Base-by-base conservation (phyloP, 1,140 invertebrate genomes). In the Condylostylus longicornis region DNA sequence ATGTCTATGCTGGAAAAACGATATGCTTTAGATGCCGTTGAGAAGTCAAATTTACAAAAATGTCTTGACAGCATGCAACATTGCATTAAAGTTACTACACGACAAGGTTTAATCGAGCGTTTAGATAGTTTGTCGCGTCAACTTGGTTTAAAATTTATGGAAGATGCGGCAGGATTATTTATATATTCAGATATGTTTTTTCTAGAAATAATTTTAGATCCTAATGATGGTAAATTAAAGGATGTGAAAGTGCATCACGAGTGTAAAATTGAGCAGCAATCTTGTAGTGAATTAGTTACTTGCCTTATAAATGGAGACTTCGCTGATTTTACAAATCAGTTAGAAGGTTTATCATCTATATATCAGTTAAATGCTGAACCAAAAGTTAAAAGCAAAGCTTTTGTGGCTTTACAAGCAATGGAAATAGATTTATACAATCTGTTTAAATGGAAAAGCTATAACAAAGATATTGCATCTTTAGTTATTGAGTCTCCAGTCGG, bases 141-240 rank as follows among this genome's bases (percentile, higher is more conserved):
- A 54, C 66, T 91, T 33, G 84, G 84, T 72, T 38, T 58, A 0
- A 58, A 60, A 32, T 61, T 61, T 35, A 51, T 54, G 47, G 57
- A 60, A 31, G 53, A 60, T 34, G 49, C 53, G 19, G 49, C 51
- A 22, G 37, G 42, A 14, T 70, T 85, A 42, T 91, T 91, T 50
- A 91, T 95, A 61, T 90, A 83, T 18, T 91, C 86, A 1, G 89
- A 94, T 57, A 95, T 95, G 88, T 96, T 95, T 62, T 93, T 89
- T 58, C 71, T 96, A 43, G 88, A 95, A 68, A 82, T 96, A 42
- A 54, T 85, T 22, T 64, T 95, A 20, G 84, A 91, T 51, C 65
- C 74, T 1, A 76, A 69, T 38, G n/a, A n/a, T n/a, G 89, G 87
- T 28, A 70, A 71, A 30, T 79, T 95, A 0, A 80, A 81, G 57